Evolutionary conservation across 2,888 invertebrate genomes (phyloP).

Genomic region (Acanthacorydalis orientalis): DNA sequence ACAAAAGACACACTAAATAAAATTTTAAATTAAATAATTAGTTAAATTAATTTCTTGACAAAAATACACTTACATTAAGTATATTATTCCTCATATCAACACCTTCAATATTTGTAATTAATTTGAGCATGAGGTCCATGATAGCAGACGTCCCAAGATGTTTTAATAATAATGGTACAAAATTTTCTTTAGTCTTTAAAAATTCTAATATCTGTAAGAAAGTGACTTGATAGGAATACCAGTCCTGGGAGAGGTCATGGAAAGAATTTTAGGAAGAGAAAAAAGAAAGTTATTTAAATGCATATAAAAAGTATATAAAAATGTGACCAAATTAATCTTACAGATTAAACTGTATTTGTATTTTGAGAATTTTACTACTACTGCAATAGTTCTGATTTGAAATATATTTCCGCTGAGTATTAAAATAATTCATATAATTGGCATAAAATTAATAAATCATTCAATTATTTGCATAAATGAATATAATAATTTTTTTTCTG

Average conservation of each 20-base stretch:
- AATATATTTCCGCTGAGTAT: too few species aligned
- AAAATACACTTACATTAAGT: slow-evolving; percentile 37
- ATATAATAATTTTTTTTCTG: too few species aligned
- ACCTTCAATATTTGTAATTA: slow-evolving; percentile 68
- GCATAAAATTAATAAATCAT: too few species aligned
- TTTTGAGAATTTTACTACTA: too few species aligned
- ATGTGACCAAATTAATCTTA: too few species aligned
- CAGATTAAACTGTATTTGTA: too few species aligned
- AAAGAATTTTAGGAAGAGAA: slow-evolving; percentile 5
- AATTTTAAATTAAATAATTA: neutral
- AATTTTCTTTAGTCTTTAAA: slow-evolving; percentile 71
- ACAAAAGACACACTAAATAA: too few species aligned
- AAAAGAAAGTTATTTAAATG: neutral
- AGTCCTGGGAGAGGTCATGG: slow-evolving; percentile 42
- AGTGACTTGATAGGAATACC: slow-evolving; percentile 83
- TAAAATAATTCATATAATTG: too few species aligned
- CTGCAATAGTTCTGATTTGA: too few species aligned
- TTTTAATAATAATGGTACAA: slow-evolving; percentile 70
- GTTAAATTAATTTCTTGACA: neutral
- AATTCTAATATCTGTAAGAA: slow-evolving; percentile 85
- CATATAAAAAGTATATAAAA: too few species aligned
- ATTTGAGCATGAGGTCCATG: slow-evolving; percentile 77
- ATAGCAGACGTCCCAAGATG: slow-evolving; percentile 90
- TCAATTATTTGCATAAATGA: too few species aligned
- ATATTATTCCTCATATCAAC: slow-evolving; percentile 53